Percentiles rank a stretch among this genome's conserved stretches.
phyloP scores from a whole-genome alignment of 2,797 vertebrate genomes.

The Rhinatrema bivittatum region DNA sequence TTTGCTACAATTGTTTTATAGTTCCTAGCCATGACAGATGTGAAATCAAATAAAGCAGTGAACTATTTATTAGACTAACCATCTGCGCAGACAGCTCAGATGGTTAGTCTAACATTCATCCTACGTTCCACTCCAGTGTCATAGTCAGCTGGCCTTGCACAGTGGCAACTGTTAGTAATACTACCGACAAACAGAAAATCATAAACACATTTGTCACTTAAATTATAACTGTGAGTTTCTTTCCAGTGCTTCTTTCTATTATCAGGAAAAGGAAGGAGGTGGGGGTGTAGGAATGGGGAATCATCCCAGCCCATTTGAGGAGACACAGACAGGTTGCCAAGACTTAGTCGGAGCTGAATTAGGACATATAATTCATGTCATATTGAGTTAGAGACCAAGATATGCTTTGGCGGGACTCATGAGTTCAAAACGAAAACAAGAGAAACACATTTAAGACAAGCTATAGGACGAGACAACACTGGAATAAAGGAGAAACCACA shows the following conservation, averaged over 20 bases:
- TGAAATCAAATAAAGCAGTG: too few species aligned
- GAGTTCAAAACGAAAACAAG: too few species aligned
- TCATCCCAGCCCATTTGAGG: neutral
- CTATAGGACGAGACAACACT: too few species aligned
- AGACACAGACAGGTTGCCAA: neutral
- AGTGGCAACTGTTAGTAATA: neutral
- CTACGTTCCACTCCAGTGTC: neutral
- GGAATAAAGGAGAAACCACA: too few species aligned
- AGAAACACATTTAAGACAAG: too few species aligned
- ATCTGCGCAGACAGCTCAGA: too few species aligned
- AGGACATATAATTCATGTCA: slow-evolving; percentile 7
- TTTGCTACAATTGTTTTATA: too few species aligned
- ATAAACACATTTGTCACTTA: neutral
- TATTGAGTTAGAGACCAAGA: neutral
- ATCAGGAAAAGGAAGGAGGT: neutral
- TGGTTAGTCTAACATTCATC: too few species aligned
- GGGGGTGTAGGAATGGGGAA: neutral
- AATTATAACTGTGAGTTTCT: neutral
- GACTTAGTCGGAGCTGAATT: slow-evolving; percentile 4
- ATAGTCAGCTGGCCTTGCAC: neutral
- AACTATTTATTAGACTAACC: too few species aligned
- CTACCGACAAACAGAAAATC: neutral
- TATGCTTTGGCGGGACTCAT: neutral
- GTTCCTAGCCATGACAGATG: too few species aligned
- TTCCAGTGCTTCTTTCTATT: neutral